Evolutionary conservation across 2,113 vertebrate genomes (phyloP).

Genomic region (Serilophus lunatus): DNA sequence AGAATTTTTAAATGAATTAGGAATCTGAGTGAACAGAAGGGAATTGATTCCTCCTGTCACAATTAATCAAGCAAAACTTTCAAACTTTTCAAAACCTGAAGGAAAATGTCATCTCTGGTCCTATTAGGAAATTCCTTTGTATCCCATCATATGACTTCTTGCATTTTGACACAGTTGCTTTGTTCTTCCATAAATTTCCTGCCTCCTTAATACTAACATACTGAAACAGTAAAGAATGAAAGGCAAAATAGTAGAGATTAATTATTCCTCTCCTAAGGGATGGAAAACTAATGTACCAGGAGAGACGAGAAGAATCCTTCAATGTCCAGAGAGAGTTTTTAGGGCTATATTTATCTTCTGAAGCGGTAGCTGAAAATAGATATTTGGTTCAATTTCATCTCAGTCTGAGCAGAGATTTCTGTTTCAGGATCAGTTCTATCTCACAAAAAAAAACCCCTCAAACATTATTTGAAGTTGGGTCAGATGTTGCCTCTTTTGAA

Average conservation of each 20-base stretch:
- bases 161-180: not conserved
- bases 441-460: fast-evolving
- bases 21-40: not conserved
- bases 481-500: not conserved
- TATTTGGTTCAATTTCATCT: not conserved
- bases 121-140: not conserved
- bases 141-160: not conserved
- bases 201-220: not conserved
- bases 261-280: not conserved
- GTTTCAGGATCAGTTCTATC: not conserved
- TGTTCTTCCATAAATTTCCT: not conserved
- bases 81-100: not conserved
- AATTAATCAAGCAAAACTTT: not conserved
- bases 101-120: not conserved
- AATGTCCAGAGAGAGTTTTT: not conserved
- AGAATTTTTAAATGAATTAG: not conserved
- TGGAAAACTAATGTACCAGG: not conserved
- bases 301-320: not conserved
- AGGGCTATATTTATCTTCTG: not conserved
- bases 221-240: not conserved
- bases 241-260: not conserved
- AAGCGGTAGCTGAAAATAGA: not conserved
- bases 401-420: not conserved
- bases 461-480: not conserved
- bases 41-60: not conserved